A percentile compares a stretch with the other conserved stretches of the same genome.
Evolutionary conservation across 2,113 vertebrate species (phyloP).

Genomic region (Ptychochromis oligacanthus): DNA sequence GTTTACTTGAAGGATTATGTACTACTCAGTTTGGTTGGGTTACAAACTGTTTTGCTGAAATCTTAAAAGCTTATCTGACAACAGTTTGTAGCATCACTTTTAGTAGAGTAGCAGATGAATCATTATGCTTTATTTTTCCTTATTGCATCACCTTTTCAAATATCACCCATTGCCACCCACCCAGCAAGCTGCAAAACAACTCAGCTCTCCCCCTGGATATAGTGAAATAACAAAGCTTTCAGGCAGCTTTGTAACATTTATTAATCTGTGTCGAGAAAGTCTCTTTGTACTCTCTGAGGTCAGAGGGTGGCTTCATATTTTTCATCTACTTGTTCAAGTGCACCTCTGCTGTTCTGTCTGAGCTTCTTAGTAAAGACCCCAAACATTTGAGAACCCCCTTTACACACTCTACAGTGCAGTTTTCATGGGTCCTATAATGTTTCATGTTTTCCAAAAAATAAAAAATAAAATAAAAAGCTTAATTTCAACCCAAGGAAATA

Average conservation of each 20-base stretch:
- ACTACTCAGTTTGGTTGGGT: background rate
- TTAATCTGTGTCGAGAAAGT: constrained; percentile 8
- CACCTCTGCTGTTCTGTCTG: background rate
- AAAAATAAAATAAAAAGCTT: too few species aligned
- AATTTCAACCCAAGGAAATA: too few species aligned
- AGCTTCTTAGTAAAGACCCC: background rate
- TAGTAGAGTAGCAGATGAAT: background rate
- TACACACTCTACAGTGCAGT: background rate
- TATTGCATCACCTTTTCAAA: background rate
- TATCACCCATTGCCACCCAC: background rate
- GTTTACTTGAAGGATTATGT: constrained; percentile 14
- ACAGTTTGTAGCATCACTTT: background rate
- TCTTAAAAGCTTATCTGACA: background rate
- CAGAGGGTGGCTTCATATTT: constrained; percentile 17
- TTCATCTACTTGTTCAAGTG: constrained; percentile 13
- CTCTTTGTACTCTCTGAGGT: constrained; percentile 9
- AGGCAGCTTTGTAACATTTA: background rate
- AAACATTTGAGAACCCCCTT: background rate
- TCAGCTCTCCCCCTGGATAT: background rate
- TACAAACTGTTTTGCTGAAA: background rate
- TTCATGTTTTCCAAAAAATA: too few species aligned
- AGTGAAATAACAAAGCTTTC: background rate
- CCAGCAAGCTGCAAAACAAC: background rate
- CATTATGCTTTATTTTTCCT: background rate
- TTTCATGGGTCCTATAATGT: background rate